Percentiles rank a stretch among this genome's conserved stretches.
Conservation (phyloP, 1,140 invertebrate genomes). For the Brachionus calyciflorus region DNA sequence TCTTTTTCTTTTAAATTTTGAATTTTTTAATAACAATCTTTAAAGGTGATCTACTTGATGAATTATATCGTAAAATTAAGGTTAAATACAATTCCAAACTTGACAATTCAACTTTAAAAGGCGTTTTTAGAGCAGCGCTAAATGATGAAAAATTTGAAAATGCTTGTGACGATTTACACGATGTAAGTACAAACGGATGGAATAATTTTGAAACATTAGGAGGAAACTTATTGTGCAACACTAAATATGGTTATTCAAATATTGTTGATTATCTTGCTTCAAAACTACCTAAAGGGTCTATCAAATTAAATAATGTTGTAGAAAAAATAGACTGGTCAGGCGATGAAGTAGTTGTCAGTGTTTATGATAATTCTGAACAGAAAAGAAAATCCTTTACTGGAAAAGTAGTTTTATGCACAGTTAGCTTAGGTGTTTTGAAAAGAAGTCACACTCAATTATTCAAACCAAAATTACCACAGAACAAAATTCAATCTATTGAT, state of each 20-base stretch:
- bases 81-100: background rate
- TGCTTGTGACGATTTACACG: slow-evolving; percentile 12
- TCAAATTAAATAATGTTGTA: slow-evolving; percentile 1
- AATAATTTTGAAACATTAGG: slow-evolving; percentile 33
- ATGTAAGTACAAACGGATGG: slow-evolving; percentile 18
- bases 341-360: background rate
- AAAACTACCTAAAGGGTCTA: background rate
- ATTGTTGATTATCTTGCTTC: slow-evolving; percentile 12
- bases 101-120: background rate
- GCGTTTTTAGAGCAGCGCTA: background rate
- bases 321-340: slow-evolving; percentile 23
- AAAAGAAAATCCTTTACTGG: background rate
- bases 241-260: slow-evolving; percentile 26
- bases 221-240: background rate
- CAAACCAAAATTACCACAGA: background rate
- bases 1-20: too few relatives aligned
- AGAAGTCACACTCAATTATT: background rate
- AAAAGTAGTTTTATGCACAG: background rate
- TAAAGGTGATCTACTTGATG: background rate
- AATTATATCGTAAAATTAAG: background rate
- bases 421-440: slow-evolving; percentile 15
- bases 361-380: background rate
- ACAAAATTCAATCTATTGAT: slow-evolving; percentile 11
- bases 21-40: too few relatives aligned
- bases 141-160: slow-evolving; percentile 27